phyloP scores from a whole-genome alignment of 2,888 invertebrate species.

The Hydriomena furcata region DNA sequence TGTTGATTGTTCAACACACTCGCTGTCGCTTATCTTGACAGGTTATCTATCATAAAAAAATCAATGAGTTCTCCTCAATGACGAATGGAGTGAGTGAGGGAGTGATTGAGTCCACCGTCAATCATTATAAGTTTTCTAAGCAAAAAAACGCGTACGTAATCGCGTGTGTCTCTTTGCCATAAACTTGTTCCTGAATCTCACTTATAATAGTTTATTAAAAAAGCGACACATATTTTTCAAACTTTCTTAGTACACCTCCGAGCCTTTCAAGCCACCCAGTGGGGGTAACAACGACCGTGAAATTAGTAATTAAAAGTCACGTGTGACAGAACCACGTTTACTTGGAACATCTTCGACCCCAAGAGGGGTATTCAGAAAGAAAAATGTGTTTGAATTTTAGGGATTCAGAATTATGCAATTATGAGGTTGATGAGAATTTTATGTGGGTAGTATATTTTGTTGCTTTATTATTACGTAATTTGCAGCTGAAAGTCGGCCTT shows the following conservation, averaged over 20 bases:
- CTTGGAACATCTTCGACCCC: conserved; percentile 48
- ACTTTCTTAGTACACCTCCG: conserved; percentile 35
- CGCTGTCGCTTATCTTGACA: too few relatives aligned
- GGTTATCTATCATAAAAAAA: too few relatives aligned
- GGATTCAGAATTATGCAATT: background rate
- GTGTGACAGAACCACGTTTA: conserved; percentile 53
- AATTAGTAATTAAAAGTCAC: conserved; percentile 79
- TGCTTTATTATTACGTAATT: background rate
- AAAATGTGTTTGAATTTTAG: conserved; percentile 19
- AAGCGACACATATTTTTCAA: background rate
- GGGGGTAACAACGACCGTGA: conserved; percentile 71
- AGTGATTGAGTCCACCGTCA: too few relatives aligned
- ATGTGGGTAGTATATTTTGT: background rate
- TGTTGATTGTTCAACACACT: too few relatives aligned
- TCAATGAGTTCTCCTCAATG: too few relatives aligned
- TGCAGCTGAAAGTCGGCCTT: too few relatives aligned
- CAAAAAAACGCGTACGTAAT: background rate
- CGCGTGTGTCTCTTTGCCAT: too few relatives aligned
- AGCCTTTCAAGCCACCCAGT: conserved; percentile 54
- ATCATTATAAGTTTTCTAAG: too few relatives aligned
- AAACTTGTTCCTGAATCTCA: background rate
- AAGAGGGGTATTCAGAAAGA: conserved; percentile 29
- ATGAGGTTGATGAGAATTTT: background rate
- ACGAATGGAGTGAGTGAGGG: too few relatives aligned
- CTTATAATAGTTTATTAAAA: too few relatives aligned